Percentiles rank a stretch among this genome's conserved stretches.
Conservation (phyloP, 1,140 invertebrate species). For the Camponotus vicinus region DNA sequence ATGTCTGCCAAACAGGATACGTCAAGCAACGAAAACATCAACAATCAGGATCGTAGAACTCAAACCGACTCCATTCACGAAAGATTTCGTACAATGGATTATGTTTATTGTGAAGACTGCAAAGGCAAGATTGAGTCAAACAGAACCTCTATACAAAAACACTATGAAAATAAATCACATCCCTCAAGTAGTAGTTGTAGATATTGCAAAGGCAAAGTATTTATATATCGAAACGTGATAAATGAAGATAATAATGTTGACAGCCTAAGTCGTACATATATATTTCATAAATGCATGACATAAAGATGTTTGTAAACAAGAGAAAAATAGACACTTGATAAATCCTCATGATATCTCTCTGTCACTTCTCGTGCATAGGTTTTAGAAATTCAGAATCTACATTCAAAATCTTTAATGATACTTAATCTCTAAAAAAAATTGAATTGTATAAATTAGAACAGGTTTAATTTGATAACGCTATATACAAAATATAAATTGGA, state of each 20-base stretch:
- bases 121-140: slow-evolving; percentile 73
- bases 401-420: no score
- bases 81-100: slow-evolving; percentile 72
- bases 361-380: not conserved
- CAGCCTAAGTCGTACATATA: slow-evolving; percentile 51
- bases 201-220: slow-evolving; percentile 82
- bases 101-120: slow-evolving; percentile 79
- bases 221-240: slow-evolving; percentile 71
- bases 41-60: not conserved
- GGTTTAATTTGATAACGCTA: no score
- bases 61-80: slow-evolving; percentile 82
- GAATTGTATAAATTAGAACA: no score
- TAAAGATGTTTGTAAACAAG: not conserved
- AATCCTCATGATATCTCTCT: not conserved
- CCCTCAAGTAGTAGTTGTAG: slow-evolving; percentile 70
- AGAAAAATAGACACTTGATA: not conserved
- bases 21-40: not conserved
- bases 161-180: slow-evolving; percentile 79
- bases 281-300: slow-evolving; percentile 79
- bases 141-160: slow-evolving; percentile 75
- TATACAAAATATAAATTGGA: no score
- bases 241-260: slow-evolving; percentile 54
- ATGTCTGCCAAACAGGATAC: slow-evolving; percentile 60
- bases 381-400: no score
- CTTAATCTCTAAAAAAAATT: no score